Evolutionary conservation across 2,113 vertebrate genomes (phyloP).

Genomic region (Leucoraja erinaceus): DNA sequence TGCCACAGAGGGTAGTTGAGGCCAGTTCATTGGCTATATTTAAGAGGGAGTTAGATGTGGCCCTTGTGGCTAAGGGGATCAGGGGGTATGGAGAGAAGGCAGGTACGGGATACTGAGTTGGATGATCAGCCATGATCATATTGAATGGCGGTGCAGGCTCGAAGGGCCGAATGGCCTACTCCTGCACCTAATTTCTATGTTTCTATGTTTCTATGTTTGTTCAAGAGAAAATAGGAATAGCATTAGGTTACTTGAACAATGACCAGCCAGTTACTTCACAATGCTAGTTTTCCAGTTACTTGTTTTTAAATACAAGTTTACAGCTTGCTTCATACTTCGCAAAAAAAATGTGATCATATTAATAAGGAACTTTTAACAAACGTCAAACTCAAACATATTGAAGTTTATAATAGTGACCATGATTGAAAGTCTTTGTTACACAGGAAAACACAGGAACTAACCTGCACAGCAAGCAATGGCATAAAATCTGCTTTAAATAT

Average conservation of each 20-base stretch:
- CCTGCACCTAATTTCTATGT: too few species aligned
- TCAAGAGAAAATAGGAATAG: background rate
- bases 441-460: background rate
- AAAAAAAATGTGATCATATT: background rate
- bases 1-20: too few species aligned
- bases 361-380: background rate
- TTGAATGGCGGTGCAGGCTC: too few species aligned
- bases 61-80: too few species aligned
- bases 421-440: background rate
- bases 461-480: background rate
- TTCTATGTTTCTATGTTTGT: too few species aligned
- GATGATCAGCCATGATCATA: too few species aligned
- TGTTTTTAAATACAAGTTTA: background rate
- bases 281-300: background rate
- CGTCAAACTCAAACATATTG: background rate
- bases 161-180: too few species aligned
- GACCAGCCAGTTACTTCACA: background rate
- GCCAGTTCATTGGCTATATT: too few species aligned
- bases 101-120: too few species aligned
- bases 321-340: background rate
- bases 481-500: background rate
- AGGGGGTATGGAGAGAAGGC: too few species aligned
- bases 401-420: background rate
- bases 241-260: background rate
- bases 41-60: too few species aligned